phyloP scores from a whole-genome alignment of 2,113 vertebrate genomes.

The Nematolebias whitei region DNA sequence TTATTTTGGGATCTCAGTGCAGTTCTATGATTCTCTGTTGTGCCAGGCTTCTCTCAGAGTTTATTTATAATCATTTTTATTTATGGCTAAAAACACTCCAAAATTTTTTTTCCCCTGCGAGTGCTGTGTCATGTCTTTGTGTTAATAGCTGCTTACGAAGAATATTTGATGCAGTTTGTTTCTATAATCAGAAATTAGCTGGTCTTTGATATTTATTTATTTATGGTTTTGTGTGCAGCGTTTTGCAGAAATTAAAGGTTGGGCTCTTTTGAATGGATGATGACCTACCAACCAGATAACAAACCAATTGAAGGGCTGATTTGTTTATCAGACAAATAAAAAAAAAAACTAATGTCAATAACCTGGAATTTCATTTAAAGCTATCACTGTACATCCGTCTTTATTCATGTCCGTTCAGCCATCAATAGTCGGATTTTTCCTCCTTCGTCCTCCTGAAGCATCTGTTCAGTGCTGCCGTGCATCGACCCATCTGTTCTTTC shows the following conservation, averaged over 20 bases:
- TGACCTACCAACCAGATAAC: neutral
- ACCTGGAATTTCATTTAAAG: conserved; percentile 8
- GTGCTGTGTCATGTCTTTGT: neutral
- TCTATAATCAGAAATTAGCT: neutral
- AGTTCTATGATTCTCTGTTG: conserved; percentile 29
- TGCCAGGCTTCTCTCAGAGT: conserved; percentile 4
- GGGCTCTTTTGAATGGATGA: conserved; percentile 11
- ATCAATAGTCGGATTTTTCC: conserved; percentile 16
- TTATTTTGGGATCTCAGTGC: conserved; percentile 33
- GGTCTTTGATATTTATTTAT: neutral
- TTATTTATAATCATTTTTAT: conserved; percentile 23
- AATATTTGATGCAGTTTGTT: conserved; percentile 5
- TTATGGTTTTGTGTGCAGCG: neutral
- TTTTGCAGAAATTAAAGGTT: neutral
- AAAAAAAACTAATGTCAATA: conserved; percentile 1
- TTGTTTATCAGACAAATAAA: conserved; percentile 6
- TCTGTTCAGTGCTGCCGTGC: conserved; percentile 23
- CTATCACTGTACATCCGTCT: conserved; percentile 20
- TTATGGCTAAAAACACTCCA: neutral
- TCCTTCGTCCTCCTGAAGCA: conserved; percentile 10
- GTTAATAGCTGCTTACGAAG: neutral
- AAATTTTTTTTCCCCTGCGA: neutral
- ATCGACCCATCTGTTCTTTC: conserved; percentile 39
- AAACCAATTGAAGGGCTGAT: conserved; percentile 5
- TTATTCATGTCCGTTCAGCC: conserved; percentile 28